Evolutionary conservation across 2,113 vertebrate species (phyloP), one percentile per base, ranked within the genome.

Genomic region (Globicephala melas): DNA sequence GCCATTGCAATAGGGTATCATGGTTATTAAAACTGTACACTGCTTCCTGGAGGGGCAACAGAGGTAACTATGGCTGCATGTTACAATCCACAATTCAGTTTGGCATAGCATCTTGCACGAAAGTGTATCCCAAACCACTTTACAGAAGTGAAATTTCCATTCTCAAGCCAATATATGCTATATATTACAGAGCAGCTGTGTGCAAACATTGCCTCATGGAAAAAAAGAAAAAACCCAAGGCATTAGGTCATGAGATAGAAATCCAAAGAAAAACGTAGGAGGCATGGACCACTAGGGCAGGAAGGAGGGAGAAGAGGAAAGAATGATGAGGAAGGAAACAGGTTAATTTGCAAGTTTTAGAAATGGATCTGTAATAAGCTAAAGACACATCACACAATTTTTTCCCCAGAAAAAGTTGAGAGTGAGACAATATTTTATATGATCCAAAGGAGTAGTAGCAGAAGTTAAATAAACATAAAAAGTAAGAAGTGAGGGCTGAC

Each of bases 91-190:
- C 88, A 91, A 47, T 96, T 97, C 95, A 91, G 94, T 97, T 94
- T 97, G 98, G 97, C 97, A 98, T 94, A 77, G 80, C 81, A 91
- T 95, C 81, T 94, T 95, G 88, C 55, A 80, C 93, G 86, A 98
- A 97, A 96, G n/a, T 71, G 1, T 96, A 96, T 98, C 97, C 98
- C 98, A 98, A 98, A 97, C 81, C 98, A 97, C 98, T 98, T 97
- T 97, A 98, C 93, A 97, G 95, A 98, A 96, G 94, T 97, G 74
- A 94, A 96, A 89, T 96, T 96, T 96, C 76, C 94, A 97, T 94
- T 93, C 79, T 73, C 81, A 95, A 95, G 97, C 97, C 98, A 97
- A 98, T 97, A 89, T 97, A 95, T 83, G 95, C 97, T 98, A 98
- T 94, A 98, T 55, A 95, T 98, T 98, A 98, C 95, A 96, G 96